These are phyloP conservation scores for Antechinus stuartii DNA, from an alignment of 2,113 vertebrate genomes.

Conservation along the genomic window DNA sequence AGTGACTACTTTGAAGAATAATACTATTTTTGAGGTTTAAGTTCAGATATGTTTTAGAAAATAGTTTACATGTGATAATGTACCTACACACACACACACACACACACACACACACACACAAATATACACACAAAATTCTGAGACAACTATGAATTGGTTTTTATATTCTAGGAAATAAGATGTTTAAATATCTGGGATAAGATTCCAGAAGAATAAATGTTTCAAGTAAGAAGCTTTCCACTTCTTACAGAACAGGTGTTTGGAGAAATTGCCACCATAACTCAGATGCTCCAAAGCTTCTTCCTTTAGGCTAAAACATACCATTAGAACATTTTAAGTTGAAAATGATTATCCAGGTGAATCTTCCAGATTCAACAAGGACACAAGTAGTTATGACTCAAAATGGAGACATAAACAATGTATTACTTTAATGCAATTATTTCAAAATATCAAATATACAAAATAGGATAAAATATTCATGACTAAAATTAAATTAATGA, in stretches of 20 bases:
- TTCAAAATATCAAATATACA: background rate
- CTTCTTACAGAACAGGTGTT: conserved; percentile 35
- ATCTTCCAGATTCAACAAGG: background rate
- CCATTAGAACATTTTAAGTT: background rate
- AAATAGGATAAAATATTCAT: background rate
- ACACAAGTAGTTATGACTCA: background rate
- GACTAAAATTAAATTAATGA: background rate
- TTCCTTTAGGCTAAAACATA: background rate
- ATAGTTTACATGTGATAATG: conserved; percentile 8
- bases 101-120: too few relatives aligned
- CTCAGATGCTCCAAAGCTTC: background rate
- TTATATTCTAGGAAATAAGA: conserved; percentile 29
- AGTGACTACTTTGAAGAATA: background rate
- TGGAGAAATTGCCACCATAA: background rate
- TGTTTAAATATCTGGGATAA: conserved; percentile 43
- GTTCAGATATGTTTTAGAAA: conserved; percentile 9
- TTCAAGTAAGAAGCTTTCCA: background rate
- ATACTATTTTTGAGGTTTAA: background rate
- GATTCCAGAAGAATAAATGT: conserved; percentile 27
- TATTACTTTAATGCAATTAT: background rate
- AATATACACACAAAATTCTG: background rate
- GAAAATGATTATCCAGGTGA: background rate
- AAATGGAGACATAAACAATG: background rate
- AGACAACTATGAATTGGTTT: conserved; percentile 7
- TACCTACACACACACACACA: too few relatives aligned